A percentile compares a stretch with the other conserved stretches of the same genome.
These are phyloP conservation scores for Metridium senile DNA, from an alignment of 92 coral and sea anemone species.

Conservation along the genomic window DNA sequence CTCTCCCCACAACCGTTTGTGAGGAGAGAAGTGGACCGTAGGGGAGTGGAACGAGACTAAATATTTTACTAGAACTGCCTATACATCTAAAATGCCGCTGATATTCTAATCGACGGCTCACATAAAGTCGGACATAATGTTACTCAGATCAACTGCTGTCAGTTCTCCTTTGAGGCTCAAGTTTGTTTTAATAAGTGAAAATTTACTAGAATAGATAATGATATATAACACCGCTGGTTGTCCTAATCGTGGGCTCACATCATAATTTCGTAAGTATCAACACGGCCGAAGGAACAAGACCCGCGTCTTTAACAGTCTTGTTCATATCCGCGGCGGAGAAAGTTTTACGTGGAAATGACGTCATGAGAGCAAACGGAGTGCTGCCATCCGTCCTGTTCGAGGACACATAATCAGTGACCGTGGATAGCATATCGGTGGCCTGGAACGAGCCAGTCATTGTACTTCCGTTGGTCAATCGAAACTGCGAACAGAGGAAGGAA, in stretches of 20 bases:
- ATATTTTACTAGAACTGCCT: too few species aligned
- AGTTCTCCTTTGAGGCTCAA: too few species aligned
- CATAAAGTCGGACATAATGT: too few species aligned
- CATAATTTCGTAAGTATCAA: conserved; percentile 79
- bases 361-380: conserved; percentile 86
- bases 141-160: too few species aligned
- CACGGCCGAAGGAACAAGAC: conserved; percentile 92
- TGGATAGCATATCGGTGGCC: conserved; percentile 77
- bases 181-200: too few species aligned
- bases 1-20: too few species aligned
- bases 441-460: conserved; percentile 84
- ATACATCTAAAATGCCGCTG: too few species aligned
- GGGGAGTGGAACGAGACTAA: too few species aligned
- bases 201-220: too few species aligned
- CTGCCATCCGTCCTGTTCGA: conserved; percentile 87
- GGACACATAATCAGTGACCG: conserved; percentile 65
- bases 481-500: conserved; percentile 47
- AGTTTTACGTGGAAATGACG: conserved; percentile 94
- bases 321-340: conserved; percentile 80
- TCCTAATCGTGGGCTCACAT: not conserved
- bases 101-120: too few species aligned
- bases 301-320: conserved; percentile 82
- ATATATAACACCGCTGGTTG: not conserved
- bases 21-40: too few species aligned
- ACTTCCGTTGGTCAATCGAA: conserved; percentile 89